These are phyloP conservation scores for Meloidogyne hapla DNA, from an alignment of 1,140 invertebrate species.

Conservation along the genomic window DNA sequence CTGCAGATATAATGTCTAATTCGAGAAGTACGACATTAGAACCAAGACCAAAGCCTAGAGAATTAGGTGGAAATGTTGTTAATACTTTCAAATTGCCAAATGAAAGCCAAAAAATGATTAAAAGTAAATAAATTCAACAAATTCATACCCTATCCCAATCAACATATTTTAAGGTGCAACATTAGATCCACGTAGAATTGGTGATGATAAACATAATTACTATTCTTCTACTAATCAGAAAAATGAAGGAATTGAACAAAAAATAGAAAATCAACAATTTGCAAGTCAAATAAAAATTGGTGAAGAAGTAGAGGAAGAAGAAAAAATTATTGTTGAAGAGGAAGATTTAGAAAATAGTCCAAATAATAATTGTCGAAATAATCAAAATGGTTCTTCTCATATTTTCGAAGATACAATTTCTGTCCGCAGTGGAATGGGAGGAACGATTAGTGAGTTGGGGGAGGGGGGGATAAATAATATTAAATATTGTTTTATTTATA, in stretches of 20 bases:
- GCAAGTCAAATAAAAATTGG: conserved; percentile 3
- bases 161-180: background rate
- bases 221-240: background rate
- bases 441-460: background rate
- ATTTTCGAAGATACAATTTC: background rate
- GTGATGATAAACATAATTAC: background rate
- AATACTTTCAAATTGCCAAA: too few relatives aligned
- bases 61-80: background rate
- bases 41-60: background rate
- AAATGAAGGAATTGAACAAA: background rate
- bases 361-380: too few relatives aligned
- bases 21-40: conserved; percentile 2
- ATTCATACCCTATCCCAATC: too few relatives aligned
- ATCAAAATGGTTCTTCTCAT: too few relatives aligned
- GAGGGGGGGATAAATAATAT: too few relatives aligned
- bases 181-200: background rate
- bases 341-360: background rate
- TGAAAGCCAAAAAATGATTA: background rate
- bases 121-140: too few relatives aligned
- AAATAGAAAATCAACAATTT: background rate
- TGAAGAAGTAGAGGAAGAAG: background rate
- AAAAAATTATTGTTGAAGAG: background rate
- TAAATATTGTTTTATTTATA: too few relatives aligned
- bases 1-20: background rate
- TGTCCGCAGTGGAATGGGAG: conserved; percentile 15